A percentile compares a stretch with the other conserved stretches of the same genome.
These are phyloP conservation scores for Ephialtes manifestator DNA, from an alignment of 2,888 invertebrate genomes.

Conservation along the genomic window DNA sequence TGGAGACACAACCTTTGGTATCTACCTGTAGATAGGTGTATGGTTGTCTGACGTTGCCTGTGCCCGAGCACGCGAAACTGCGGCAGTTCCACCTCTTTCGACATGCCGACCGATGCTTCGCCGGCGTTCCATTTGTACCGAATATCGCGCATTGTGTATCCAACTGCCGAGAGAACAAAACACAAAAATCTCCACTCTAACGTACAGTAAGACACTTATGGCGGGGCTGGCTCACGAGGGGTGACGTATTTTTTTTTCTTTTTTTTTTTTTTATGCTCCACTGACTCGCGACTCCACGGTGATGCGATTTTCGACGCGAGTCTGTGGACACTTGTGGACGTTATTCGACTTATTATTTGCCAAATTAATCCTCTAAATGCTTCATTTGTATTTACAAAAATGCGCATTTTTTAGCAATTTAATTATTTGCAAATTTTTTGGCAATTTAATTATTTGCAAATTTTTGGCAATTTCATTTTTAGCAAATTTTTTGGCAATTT, in stretches of 20 bases:
- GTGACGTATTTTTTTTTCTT: slow-evolving; percentile 43
- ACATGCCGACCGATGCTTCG: slow-evolving; percentile 97
- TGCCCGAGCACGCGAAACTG: slow-evolving; percentile 99
- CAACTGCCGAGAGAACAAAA: slow-evolving; percentile 90
- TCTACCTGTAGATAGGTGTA: slow-evolving; percentile 98
- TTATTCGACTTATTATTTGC: slow-evolving; percentile 28
- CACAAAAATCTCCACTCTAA: slow-evolving; percentile 86
- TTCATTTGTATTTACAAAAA: not conserved
- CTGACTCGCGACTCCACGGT: slow-evolving; percentile 51
- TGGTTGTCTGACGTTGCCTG: slow-evolving; percentile 97
- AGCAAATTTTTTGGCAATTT: too few relatives aligned
- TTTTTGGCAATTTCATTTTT: too few relatives aligned
- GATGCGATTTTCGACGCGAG: slow-evolving; percentile 54
- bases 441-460: too few relatives aligned
- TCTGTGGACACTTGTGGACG: slow-evolving; percentile 43
- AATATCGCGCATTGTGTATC: slow-evolving; percentile 99
- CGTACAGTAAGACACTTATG: slow-evolving; percentile 82
- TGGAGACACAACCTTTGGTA: slow-evolving; percentile 81
- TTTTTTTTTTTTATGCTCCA: slow-evolving; percentile 37
- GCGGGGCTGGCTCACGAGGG: slow-evolving; percentile 65
- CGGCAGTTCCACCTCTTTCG: slow-evolving; percentile 97
- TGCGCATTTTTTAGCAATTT: not conserved
- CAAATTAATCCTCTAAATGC: not conserved
- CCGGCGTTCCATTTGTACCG: slow-evolving; percentile 98
- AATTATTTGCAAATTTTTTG: too few relatives aligned